These are phyloP conservation scores for Oreochromis mossambicus DNA, from an alignment of 2,797 vertebrate genomes.

Conservation along the genomic window DNA sequence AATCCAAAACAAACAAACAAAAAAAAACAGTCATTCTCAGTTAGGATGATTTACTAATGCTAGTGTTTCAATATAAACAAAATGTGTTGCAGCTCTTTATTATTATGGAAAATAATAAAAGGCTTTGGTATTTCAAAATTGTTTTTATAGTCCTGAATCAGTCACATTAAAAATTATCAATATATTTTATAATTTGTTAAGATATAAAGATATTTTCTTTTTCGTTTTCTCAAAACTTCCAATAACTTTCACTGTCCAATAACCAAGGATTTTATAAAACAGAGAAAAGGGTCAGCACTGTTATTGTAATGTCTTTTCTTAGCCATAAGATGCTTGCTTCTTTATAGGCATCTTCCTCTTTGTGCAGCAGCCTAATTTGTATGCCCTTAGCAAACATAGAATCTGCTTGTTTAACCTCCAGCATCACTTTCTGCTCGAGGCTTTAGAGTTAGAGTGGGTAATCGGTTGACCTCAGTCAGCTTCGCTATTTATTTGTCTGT, in stretches of 20 bases:
- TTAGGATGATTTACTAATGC: background rate
- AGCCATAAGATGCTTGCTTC: background rate
- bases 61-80: background rate
- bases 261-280: background rate
- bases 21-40: background rate
- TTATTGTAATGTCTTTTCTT: background rate
- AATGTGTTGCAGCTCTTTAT: background rate
- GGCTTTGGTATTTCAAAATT: background rate
- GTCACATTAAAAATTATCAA: background rate
- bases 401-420: slow-evolving; percentile 9
- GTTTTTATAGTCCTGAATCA: background rate
- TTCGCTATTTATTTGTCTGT: slow-evolving; percentile 30
- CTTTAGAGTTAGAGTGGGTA: background rate
- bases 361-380: slow-evolving; percentile 33
- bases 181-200: background rate
- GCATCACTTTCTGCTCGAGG: slow-evolving; percentile 1
- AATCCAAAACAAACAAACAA: background rate
- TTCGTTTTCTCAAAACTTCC: background rate
- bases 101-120: background rate
- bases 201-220: background rate
- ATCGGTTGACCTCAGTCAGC: background rate
- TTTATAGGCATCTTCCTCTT: background rate
- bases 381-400: slow-evolving; percentile 27
- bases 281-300: background rate
- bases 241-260: background rate